Percentiles rank a stretch among this genome's conserved stretches.
phyloP scores from a whole-genome alignment of 1,140 invertebrate genomes.

The Scaptomyza montana region DNA sequence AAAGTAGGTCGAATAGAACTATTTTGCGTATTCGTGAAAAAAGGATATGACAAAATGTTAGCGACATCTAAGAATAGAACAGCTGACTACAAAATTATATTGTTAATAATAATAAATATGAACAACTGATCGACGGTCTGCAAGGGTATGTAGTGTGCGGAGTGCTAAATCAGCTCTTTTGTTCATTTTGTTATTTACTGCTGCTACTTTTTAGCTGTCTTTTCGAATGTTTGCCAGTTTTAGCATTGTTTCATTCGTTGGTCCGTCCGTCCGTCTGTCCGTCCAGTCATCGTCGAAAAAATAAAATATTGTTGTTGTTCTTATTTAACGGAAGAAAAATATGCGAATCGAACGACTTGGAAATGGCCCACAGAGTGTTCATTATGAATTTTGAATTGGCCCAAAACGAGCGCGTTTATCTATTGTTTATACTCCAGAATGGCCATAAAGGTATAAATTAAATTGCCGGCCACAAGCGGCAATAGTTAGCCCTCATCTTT shows the following conservation, averaged over 20 bases:
- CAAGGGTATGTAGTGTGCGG: neutral
- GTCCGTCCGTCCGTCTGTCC: neutral
- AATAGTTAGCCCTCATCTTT: neutral
- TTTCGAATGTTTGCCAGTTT: slow-evolving; percentile 13
- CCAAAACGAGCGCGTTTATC: slow-evolving; percentile 70
- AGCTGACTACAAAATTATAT: too few species aligned
- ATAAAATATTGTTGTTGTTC: slow-evolving; percentile 41
- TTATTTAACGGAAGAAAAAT: slow-evolving; percentile 66
- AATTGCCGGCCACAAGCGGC: slow-evolving; percentile 25
- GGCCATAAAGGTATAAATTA: slow-evolving; percentile 55
- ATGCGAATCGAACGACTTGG: slow-evolving; percentile 77
- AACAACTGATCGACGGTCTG: too few species aligned
- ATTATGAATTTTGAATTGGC: slow-evolving; percentile 73
- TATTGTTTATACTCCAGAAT: slow-evolving; percentile 74
- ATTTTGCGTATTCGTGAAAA: too few species aligned
- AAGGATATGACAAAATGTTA: too few species aligned
- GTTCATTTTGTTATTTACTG: slow-evolving; percentile 69
- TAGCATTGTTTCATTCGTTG: slow-evolving; percentile 7
- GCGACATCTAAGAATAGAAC: too few species aligned
- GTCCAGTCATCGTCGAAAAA: slow-evolving; percentile 19
- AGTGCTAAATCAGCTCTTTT: neutral
- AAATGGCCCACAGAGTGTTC: slow-evolving; percentile 74
- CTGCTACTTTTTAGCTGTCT: slow-evolving; percentile 69
- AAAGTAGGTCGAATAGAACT: too few species aligned
- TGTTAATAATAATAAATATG: too few species aligned